Conservation (phyloP, 2,113 vertebrate species). For the Phyllostomus hastatus region DNA sequence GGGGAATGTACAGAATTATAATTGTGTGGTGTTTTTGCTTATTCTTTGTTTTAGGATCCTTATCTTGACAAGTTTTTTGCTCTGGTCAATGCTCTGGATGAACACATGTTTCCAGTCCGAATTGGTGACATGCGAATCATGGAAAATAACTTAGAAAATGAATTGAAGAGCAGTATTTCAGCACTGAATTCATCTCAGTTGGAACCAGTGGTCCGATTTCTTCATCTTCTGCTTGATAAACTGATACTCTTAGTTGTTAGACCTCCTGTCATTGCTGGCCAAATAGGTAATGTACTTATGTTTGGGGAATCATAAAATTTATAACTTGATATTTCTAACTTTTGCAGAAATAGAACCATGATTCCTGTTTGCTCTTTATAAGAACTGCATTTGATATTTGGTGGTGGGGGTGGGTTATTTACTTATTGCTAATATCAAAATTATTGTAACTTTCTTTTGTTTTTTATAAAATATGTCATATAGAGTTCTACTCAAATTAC, state of each 20-base stretch:
- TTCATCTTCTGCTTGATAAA: conserved; percentile 98
- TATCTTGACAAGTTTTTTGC: conserved; percentile 99
- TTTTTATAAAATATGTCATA: conserved; percentile 13
- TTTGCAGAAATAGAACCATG: conserved; percentile 53
- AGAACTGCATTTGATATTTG: not conserved
- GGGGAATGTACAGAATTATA: not conserved
- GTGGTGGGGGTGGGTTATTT: not conserved
- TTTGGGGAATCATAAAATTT: conserved; percentile 67
- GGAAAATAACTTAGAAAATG: conserved; percentile 97
- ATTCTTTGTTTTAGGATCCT: conserved; percentile 87
- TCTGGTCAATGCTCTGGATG: conserved; percentile 96
- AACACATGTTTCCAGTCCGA: conserved; percentile 98
- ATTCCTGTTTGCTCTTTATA: not conserved
- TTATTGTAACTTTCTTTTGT: not conserved
- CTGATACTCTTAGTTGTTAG: conserved; percentile 96
- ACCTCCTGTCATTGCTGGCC: conserved; percentile 96
- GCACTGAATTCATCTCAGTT: conserved; percentile 94
- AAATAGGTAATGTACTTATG: conserved; percentile 91
- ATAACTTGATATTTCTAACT: conserved; percentile 68
- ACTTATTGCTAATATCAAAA: not conserved
- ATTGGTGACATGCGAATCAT: conserved; percentile 98
- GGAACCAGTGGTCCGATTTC: conserved; percentile 97
- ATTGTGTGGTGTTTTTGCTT: conserved; percentile 2
- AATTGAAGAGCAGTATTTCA: conserved; percentile 96
- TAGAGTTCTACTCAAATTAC: not conserved